Conservation (phyloP, 2,113 vertebrate species). For the Thermophis baileyi region DNA sequence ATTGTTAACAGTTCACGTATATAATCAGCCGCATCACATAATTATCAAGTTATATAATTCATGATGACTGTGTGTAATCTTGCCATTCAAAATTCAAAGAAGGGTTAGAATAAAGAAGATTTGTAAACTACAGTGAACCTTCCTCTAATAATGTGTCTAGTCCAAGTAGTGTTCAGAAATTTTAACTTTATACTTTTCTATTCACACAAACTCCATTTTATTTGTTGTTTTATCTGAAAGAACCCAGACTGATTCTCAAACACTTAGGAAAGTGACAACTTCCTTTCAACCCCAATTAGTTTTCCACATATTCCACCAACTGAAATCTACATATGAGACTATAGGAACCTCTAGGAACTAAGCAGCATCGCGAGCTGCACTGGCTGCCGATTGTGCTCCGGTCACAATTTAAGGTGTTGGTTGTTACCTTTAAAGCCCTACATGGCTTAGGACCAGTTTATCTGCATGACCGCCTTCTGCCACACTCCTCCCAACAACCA, state of each 20-base stretch:
- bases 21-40: background rate
- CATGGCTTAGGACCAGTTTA: too few relatives aligned
- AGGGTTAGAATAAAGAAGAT: slow-evolving; percentile 27
- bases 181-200: slow-evolving; percentile 12
- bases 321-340: background rate
- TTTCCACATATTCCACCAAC: slow-evolving; percentile 26
- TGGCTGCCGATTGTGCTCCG: too few relatives aligned
- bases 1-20: slow-evolving; percentile 3
- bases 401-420: too few relatives aligned
- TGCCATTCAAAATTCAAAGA: slow-evolving; percentile 30
- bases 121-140: slow-evolving; percentile 45
- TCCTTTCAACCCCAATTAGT: background rate
- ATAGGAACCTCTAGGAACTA: background rate
- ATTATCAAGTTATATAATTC: background rate
- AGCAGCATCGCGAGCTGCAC: too few relatives aligned
- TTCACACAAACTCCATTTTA: background rate
- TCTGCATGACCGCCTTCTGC: too few relatives aligned
- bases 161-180: background rate
- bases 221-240: background rate
- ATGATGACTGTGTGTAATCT: slow-evolving; percentile 43
- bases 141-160: slow-evolving; percentile 6
- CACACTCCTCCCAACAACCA: too few relatives aligned
- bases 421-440: too few relatives aligned
- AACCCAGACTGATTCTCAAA: slow-evolving; percentile 10
- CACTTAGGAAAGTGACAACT: background rate